Conservation (phyloP, 1,140 invertebrate species). For the Eurosta solidaginis region DNA sequence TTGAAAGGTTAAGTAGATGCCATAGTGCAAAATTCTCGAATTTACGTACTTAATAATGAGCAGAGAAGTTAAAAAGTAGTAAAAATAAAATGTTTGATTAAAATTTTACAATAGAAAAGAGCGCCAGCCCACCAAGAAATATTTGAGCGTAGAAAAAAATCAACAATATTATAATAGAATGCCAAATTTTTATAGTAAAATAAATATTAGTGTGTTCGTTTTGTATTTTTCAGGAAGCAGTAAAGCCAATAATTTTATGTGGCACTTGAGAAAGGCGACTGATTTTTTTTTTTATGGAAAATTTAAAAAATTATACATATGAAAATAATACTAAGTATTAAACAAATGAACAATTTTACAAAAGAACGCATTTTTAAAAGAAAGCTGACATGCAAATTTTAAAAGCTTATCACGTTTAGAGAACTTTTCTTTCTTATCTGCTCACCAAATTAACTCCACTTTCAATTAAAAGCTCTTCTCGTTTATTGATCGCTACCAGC, state of each 20-base stretch:
- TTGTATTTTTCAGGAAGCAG: background rate
- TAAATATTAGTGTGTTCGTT: slow-evolving; percentile 12
- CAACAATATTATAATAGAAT: slow-evolving; percentile 15
- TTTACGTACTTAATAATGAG: background rate
- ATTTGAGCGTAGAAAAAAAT: background rate
- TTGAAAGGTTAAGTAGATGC: slow-evolving; percentile 45
- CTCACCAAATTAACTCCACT: no score
- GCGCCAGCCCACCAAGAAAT: slow-evolving; percentile 13
- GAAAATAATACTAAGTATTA: background rate
- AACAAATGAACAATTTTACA: background rate
- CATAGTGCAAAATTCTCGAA: background rate
- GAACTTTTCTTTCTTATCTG: no score
- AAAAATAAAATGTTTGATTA: background rate
- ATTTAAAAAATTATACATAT: background rate
- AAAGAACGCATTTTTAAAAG: no score
- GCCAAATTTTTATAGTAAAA: slow-evolving; percentile 34
- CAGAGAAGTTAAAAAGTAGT: background rate
- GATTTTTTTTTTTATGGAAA: slow-evolving; percentile 31
- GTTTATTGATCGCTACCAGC: no score
- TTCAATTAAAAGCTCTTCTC: no score
- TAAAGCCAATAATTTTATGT: slow-evolving; percentile 13
- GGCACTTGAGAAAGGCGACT: slow-evolving; percentile 28
- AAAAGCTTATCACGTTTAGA: no score
- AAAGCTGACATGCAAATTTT: no score
- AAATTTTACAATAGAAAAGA: background rate